Conservation (phyloP, 1,140 invertebrate species). For the Pseudachorutes palmiensis region DNA sequence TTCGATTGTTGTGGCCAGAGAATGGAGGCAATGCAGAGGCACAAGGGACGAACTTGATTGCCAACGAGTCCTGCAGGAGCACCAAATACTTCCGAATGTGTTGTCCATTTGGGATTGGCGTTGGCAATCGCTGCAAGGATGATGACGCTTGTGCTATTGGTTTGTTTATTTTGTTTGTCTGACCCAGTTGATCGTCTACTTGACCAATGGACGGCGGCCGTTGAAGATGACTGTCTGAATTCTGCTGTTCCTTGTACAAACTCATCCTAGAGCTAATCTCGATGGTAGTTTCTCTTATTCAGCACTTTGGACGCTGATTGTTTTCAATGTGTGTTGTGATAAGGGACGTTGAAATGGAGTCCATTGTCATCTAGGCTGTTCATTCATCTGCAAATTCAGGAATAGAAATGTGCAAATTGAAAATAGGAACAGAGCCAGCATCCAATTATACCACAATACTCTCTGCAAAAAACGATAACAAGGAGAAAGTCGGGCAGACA, state of each 20-base stretch:
- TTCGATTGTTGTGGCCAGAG: background rate
- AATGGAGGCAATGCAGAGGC: background rate
- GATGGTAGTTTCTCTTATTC: no score
- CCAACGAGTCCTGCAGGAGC: constrained; percentile 27
- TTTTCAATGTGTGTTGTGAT: no score
- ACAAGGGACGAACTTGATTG: constrained; percentile 28
- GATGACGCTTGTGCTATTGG: background rate
- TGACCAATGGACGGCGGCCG: background rate
- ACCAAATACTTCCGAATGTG: constrained; percentile 22
- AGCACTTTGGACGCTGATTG: no score
- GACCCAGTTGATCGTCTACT: background rate
- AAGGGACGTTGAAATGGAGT: no score
- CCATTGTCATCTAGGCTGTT: no score
- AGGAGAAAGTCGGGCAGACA: no score
- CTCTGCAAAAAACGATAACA: no score
- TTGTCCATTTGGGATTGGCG: background rate
- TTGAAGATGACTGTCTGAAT: background rate
- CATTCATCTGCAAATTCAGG: no score
- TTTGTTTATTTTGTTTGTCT: background rate
- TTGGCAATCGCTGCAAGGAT: background rate
- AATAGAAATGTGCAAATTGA: no score
- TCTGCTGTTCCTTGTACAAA: background rate
- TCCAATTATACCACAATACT: no score
- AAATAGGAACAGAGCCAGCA: no score
- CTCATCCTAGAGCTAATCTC: background rate